Base-by-base conservation (phyloP, 64 coral and sea anemone genomes). In the Montipora capricornis region DNA sequence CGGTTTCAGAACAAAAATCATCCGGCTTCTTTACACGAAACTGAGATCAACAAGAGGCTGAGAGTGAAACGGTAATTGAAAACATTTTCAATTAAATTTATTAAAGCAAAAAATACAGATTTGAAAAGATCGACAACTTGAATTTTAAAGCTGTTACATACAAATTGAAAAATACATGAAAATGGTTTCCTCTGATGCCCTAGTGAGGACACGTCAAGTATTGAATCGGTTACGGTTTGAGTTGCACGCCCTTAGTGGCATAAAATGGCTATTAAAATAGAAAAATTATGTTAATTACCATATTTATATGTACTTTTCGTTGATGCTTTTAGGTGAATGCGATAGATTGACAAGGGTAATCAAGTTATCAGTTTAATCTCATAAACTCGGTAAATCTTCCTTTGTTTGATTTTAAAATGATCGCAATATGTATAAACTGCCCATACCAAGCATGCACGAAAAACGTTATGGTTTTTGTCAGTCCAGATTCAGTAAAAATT, bases 41-140 rank as follows among this genome's bases (percentile, higher is more conserved):
- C 61, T 7, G 19, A 37, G 2, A 71, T 51, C 46, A 71, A 70
- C 62, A 51, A 69, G 66, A 50, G 44, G 1, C 37, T 20, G 47
- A 55, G 82, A 70, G 46, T 71, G 82, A 86, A 55, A 86, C 0
- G 7, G 15, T 86, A 71, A 86, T 86, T 71, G 44, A 86, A 86
- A 86, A 86, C n/a, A 44, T 85, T 47, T 85, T 49, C 13, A 6
- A 71, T 70, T 64, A 14, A 64, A 14, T 20, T 84, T 26, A 84
- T 84, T 84, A 68, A 29, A 71, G 82, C 7, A 71, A 86, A 49
- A 15, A 57, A 57, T 57, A 13, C 7, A 9, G 16, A 86, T 17
- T 50, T 14, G 1, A 86, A 64, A 86, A 86, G 66, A 19, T 9
- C 68, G 14, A 14, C 61, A 71, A 22, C 68, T 4, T 15, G 4